phyloP scores from a whole-genome alignment of 2,888 invertebrate species.

The Uropetala carovei region DNA sequence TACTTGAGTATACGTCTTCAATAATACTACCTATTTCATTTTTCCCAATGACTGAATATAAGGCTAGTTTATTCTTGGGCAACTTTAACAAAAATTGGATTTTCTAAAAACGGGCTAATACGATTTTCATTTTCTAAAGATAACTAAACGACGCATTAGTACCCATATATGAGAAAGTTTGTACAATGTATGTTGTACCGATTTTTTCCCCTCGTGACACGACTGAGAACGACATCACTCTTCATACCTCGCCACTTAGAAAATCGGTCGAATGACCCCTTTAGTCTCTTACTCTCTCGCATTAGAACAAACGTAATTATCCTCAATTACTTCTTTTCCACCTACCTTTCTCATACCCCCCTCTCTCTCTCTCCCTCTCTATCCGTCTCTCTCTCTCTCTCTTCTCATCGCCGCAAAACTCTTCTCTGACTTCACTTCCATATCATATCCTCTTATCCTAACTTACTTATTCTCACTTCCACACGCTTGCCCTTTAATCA shows the following conservation, averaged over 20 bases:
- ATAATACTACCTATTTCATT: too few species aligned
- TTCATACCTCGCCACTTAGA: not conserved
- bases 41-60: too few species aligned
- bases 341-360: slow-evolving; percentile 30
- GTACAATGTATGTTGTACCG: too few species aligned
- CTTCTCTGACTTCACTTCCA: not conserved
- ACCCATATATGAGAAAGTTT: too few species aligned
- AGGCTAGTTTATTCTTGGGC: too few species aligned
- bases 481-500: not conserved
- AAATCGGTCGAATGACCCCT: not conserved
- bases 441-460: not conserved
- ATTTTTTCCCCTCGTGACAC: not conserved
- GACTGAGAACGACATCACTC: too few species aligned
- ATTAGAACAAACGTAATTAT: not conserved
- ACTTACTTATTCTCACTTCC: not conserved
- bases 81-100: too few species aligned
- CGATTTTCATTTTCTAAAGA: too few species aligned
- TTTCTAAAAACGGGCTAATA: too few species aligned
- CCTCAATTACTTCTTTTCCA: slow-evolving; percentile 51
- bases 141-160: too few species aligned
- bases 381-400: not conserved
- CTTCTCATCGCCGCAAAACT: not conserved
- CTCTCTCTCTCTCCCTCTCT: too few species aligned
- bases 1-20: too few species aligned
- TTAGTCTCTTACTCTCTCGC: slow-evolving; percentile 6